Conservation (phyloP, 2,888 invertebrate species). For the Theretra japonica region DNA sequence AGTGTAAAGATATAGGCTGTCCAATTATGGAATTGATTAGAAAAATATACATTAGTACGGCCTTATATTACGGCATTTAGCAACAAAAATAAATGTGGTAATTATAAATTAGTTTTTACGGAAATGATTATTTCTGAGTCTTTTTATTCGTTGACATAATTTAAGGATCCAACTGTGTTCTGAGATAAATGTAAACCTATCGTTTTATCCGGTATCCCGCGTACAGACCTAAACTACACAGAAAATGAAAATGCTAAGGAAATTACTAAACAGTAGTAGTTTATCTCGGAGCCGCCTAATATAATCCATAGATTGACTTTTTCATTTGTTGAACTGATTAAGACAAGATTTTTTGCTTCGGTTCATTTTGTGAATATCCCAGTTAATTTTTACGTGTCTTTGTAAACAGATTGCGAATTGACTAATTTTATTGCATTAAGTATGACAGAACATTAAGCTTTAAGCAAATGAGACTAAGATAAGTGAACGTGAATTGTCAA, state of each 20-base stretch:
- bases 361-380: background rate
- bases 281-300: too few relatives aligned
- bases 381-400: background rate
- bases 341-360: too few relatives aligned
- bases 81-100: too few relatives aligned
- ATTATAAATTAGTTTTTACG: background rate
- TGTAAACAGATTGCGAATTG: background rate
- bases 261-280: too few relatives aligned
- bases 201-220: background rate
- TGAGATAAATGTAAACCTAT: too few relatives aligned
- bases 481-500: constrained; percentile 57
- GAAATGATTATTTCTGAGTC: too few relatives aligned
- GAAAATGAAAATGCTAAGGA: too few relatives aligned
- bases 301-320: too few relatives aligned
- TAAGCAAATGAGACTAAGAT: constrained; percentile 67
- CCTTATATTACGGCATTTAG: too few relatives aligned
- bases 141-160: too few relatives aligned
- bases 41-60: background rate
- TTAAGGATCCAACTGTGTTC: too few relatives aligned
- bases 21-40: background rate
- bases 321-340: too few relatives aligned
- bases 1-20: background rate
- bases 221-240: background rate
- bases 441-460: constrained; percentile 63
- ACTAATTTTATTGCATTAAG: constrained; percentile 28